These are phyloP conservation scores for Holothuria leucospilota DNA, from an alignment of 53 echinoderm and acorn worm species.

Conservation along the genomic window DNA sequence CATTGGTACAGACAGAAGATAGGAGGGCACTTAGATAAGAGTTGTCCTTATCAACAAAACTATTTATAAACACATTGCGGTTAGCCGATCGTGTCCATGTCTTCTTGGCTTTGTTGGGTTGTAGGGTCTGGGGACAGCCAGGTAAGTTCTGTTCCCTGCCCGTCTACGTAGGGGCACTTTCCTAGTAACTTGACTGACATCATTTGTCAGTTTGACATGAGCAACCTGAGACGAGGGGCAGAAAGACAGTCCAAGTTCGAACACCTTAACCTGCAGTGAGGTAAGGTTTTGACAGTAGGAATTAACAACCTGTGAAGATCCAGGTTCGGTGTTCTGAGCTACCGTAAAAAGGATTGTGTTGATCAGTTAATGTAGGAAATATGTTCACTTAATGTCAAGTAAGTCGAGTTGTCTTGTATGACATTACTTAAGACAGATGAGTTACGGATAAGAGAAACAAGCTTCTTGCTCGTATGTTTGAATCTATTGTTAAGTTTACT, in stretches of 20 bases:
- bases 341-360: background rate
- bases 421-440: no score
- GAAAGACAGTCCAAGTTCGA: slow-evolving; percentile 13
- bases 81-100: background rate
- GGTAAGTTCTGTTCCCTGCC: background rate
- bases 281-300: background rate
- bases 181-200: background rate
- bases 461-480: no score
- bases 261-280: background rate
- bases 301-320: slow-evolving; percentile 3
- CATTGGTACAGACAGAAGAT: no score
- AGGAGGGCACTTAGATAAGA: background rate
- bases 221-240: slow-evolving; percentile 9
- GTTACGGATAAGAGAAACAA: no score
- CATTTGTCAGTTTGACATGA: background rate
- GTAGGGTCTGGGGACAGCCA: background rate
- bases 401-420: no score
- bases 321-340: background rate
- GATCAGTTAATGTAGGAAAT: background rate
- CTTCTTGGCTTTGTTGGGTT: slow-evolving; percentile 22
- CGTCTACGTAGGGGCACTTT: background rate
- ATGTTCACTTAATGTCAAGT: no score
- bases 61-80: background rate
- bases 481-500: no score
- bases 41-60: background rate